These are phyloP conservation scores for Neogale vison DNA, from an alignment of 2,113 vertebrate genomes.

Conservation along the genomic window DNA sequence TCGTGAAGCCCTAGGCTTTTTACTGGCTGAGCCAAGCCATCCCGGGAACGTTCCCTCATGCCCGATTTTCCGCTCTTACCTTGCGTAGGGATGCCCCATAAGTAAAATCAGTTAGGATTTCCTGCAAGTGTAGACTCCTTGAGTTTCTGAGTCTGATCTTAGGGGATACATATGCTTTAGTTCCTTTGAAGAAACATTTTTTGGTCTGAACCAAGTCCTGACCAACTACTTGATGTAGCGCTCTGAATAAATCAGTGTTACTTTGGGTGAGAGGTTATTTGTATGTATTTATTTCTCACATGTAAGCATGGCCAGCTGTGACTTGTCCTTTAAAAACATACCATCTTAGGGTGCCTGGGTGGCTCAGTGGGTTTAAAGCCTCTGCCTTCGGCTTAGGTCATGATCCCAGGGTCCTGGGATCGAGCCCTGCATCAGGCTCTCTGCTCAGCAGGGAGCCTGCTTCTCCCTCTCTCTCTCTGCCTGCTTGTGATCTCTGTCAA, in stretches of 20 bases:
- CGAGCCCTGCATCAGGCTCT: too few relatives aligned
- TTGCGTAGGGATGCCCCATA: neutral
- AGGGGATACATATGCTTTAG: neutral
- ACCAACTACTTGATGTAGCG: neutral
- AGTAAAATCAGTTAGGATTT: neutral
- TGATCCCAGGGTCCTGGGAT: too few relatives aligned
- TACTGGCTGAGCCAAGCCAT: fast-evolving
- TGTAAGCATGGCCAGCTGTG: neutral
- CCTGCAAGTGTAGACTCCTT: neutral
- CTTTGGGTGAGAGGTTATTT: neutral
- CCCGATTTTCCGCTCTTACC: neutral
- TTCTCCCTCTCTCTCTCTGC: too few relatives aligned
- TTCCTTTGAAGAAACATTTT: neutral
- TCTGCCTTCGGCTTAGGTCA: too few relatives aligned
- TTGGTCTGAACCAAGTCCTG: neutral
- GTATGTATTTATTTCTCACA: neutral
- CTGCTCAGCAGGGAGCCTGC: too few relatives aligned
- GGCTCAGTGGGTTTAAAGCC: too few relatives aligned
- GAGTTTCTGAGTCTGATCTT: neutral
- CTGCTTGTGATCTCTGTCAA: too few relatives aligned
- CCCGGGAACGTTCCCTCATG: neutral
- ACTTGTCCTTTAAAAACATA: neutral
- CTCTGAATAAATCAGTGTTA: neutral
- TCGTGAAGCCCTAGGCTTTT: neutral
- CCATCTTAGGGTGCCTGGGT: too few relatives aligned